Evolutionary conservation across 2,888 invertebrate genomes (phyloP).

Genomic region (Sminthurides aquaticus): DNA sequence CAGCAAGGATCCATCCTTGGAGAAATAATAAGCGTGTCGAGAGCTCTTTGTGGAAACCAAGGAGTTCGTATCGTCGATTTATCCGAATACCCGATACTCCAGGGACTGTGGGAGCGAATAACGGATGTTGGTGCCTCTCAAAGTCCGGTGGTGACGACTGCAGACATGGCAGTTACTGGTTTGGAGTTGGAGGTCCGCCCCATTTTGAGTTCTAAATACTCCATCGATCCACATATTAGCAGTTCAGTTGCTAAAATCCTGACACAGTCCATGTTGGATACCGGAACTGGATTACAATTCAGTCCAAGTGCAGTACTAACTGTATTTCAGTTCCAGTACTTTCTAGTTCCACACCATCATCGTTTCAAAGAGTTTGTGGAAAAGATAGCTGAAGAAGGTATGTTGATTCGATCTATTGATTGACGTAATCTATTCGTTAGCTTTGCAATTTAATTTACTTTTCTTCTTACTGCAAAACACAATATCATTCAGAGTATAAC

Average conservation of each 20-base stretch:
- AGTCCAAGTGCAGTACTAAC: slow-evolving; percentile 46
- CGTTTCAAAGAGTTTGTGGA: slow-evolving; percentile 45
- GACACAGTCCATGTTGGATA: slow-evolving; percentile 45
- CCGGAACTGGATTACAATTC: slow-evolving; percentile 44
- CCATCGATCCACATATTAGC: slow-evolving; percentile 8
- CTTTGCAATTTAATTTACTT: not conserved
- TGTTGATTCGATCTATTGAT: not conserved
- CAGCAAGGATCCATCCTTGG: slow-evolving; percentile 50
- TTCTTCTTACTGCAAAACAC: not conserved
- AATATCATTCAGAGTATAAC: not conserved
- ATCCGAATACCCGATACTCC: slow-evolving; percentile 19
- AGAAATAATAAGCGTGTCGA: slow-evolving; percentile 46
- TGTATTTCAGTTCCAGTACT: slow-evolving; percentile 48
- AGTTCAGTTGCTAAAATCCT: slow-evolving; percentile 44
- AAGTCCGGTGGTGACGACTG: slow-evolving; percentile 29
- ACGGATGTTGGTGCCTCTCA: slow-evolving; percentile 27
- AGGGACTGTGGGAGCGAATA: slow-evolving; percentile 34
- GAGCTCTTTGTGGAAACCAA: slow-evolving; percentile 25
- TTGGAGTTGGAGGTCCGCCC: slow-evolving; percentile 33
- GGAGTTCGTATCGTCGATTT: slow-evolving; percentile 10
- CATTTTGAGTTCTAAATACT: slow-evolving; percentile 15
- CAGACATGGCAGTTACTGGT: slow-evolving; percentile 33
- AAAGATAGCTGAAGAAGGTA: slow-evolving; percentile 46
- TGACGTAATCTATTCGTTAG: too few species aligned
- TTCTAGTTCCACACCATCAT: slow-evolving; percentile 44